These are phyloP conservation scores for Microplitis deprimator DNA, from an alignment of 2,888 invertebrate genomes.

Conservation along the genomic window DNA sequence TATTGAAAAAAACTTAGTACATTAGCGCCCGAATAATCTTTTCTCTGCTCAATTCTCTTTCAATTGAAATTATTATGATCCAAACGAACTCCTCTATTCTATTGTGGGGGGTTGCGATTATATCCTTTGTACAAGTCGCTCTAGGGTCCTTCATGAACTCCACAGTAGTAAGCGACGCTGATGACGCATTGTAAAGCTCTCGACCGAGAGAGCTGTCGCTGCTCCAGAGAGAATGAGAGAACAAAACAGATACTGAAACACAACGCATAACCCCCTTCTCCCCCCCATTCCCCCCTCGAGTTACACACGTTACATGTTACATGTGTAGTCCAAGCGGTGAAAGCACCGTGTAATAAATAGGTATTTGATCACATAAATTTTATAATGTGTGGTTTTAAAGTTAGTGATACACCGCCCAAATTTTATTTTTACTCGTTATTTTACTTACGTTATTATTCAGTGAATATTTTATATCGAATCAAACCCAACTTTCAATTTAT, in stretches of 20 bases:
- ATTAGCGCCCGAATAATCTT: constrained; percentile 27
- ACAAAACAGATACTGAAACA: constrained; percentile 32
- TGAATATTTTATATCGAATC: too few species aligned
- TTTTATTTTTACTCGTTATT: not conserved
- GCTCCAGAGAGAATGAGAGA: constrained; percentile 41
- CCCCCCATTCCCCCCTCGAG: constrained; percentile 25
- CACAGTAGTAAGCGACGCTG: constrained; percentile 63
- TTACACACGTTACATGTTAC: constrained; percentile 19
- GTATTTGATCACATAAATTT: constrained; percentile 53
- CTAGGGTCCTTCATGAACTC: constrained; percentile 66
- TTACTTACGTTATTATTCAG: too few species aligned
- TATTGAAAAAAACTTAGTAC: not conserved
- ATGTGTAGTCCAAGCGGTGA: constrained; percentile 26
- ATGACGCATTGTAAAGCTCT: constrained; percentile 72
- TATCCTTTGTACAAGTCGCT: constrained; percentile 67
- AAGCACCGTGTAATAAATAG: constrained; percentile 65
- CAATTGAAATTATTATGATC: constrained; percentile 72
- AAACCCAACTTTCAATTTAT: too few species aligned
- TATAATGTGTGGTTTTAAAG: constrained; percentile 20
- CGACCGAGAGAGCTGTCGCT: constrained; percentile 53
- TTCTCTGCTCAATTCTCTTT: constrained; percentile 51
- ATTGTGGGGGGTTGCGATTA: constrained; percentile 70
- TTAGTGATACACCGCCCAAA: constrained; percentile 9
- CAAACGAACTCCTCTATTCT: constrained; percentile 71
- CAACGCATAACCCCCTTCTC: constrained; percentile 9